Evolutionary conservation across 2,113 vertebrate genomes (phyloP).

Genomic region (Accipiter virgatus): DNA sequence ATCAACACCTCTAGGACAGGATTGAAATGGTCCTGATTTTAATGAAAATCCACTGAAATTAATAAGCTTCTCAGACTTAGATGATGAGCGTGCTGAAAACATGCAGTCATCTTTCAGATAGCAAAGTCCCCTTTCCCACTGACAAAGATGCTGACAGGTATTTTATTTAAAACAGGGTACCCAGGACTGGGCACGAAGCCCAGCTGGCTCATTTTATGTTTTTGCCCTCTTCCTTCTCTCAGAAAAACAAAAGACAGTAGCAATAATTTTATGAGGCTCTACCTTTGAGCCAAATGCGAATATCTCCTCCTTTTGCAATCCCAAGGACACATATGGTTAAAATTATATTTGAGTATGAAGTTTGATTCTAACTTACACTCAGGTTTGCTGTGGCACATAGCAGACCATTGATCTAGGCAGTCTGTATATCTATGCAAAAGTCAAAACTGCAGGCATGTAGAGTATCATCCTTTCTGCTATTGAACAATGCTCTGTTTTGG

Average conservation of each 20-base stretch:
- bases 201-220: not conserved
- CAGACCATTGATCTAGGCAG: not conserved
- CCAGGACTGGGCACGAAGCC: not conserved
- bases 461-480: not conserved
- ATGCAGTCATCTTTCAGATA: conserved; percentile 1
- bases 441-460: rapidly evolving
- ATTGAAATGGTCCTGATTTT: not conserved
- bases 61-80: conserved; percentile 32
- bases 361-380: not conserved
- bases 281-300: not conserved
- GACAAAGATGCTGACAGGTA: not conserved
- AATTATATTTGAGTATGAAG: not conserved
- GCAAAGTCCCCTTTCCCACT: not conserved
- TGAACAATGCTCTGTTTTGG: not conserved
- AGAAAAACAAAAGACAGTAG: not conserved
- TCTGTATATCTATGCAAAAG: not conserved
- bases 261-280: not conserved
- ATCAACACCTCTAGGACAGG: not conserved
- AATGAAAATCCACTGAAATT: not conserved
- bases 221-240: not conserved
- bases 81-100: conserved; percentile 4
- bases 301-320: not conserved
- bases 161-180: not conserved
- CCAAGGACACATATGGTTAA: not conserved
- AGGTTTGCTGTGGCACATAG: not conserved